Evolutionary conservation across 1,140 invertebrate species (phyloP).

Genomic region (Tetraneura akinire): DNA sequence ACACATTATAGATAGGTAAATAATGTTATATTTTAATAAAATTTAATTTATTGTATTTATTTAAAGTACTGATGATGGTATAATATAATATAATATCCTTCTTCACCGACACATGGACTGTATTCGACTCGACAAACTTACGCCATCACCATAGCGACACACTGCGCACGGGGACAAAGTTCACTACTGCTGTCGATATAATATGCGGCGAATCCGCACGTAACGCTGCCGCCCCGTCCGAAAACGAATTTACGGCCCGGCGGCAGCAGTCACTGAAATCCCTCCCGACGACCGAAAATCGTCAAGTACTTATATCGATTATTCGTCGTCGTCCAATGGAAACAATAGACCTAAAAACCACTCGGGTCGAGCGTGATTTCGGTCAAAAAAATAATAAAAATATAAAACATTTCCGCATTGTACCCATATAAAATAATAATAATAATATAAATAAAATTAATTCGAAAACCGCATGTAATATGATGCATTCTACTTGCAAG

Average conservation of each 20-base stretch:
- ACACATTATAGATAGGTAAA: too few species aligned
- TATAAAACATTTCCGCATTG: too few species aligned
- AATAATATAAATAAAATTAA: too few species aligned
- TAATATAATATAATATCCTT: too few species aligned
- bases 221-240: neutral
- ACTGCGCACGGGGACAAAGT: slow-evolving; percentile 32
- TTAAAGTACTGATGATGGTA: too few species aligned
- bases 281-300: slow-evolving; percentile 2
- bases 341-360: neutral
- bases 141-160: slow-evolving; percentile 37
- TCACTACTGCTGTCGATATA: slow-evolving; percentile 7
- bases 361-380: neutral
- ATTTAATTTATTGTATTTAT: too few species aligned
- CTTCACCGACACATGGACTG: too few species aligned
- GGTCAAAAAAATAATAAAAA: neutral
- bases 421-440: too few species aligned
- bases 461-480: too few species aligned
- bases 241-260: neutral
- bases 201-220: neutral
- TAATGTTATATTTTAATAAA: too few species aligned
- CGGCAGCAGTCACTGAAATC: neutral
- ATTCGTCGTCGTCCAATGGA: slow-evolving; percentile 4
- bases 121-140: slow-evolving; percentile 24
- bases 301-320: slow-evolving; percentile 7
- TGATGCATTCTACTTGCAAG: too few species aligned